Evolutionary conservation across 1,140 invertebrate genomes (phyloP).

Genomic region (Heliconius congener): DNA sequence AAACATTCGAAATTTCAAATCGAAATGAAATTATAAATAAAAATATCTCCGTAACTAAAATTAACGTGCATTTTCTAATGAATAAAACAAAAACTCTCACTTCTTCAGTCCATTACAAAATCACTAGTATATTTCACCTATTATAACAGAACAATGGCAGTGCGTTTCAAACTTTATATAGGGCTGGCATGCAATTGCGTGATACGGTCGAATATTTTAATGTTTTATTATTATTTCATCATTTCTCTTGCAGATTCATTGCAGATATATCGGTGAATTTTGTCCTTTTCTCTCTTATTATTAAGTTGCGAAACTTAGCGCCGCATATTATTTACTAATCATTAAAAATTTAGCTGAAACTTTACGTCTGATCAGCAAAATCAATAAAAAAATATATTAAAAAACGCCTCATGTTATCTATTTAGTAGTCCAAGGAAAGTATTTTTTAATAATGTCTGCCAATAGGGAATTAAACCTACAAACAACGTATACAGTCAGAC

Average conservation of each 20-base stretch:
- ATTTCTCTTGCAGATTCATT: not conserved
- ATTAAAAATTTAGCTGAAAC: too few species aligned
- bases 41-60: constrained; percentile 2
- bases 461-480: not conserved
- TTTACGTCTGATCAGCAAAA: too few species aligned
- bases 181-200: constrained; percentile 57
- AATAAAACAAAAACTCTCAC: not conserved
- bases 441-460: too few species aligned
- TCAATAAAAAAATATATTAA: too few species aligned
- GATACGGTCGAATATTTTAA: constrained; percentile 32
- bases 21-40: not conserved
- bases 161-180: constrained; percentile 30
- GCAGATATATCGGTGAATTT: not conserved
- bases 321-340: not conserved
- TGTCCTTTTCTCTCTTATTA: not conserved
- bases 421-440: too few species aligned
- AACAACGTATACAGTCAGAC: not conserved
- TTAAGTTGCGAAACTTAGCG: not conserved
- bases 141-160: constrained; percentile 6
- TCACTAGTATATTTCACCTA: not conserved
- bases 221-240: not conserved
- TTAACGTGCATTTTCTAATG: not conserved
- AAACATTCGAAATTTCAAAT: not conserved
- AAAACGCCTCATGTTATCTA: too few species aligned
- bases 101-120: constrained; percentile 1